phyloP scores from a whole-genome alignment of 2,797 vertebrate species.

The Aulostomus chinensis region DNA sequence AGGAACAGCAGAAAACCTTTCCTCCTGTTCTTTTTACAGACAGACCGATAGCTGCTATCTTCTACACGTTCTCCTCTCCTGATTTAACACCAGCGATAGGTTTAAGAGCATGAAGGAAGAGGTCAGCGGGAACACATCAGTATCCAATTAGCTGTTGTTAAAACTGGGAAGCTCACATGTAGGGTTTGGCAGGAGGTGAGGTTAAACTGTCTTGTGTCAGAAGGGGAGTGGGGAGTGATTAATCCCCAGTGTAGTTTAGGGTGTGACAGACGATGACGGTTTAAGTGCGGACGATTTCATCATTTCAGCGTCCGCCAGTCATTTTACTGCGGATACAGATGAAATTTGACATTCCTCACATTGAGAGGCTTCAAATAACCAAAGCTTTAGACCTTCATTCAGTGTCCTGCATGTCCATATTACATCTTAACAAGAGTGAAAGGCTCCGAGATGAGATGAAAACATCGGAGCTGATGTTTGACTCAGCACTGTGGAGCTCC shows the following conservation, averaged over 20 bases:
- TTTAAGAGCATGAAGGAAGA: conserved; percentile 32
- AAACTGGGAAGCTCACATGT: conserved; percentile 43
- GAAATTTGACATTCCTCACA: no score
- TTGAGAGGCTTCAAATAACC: no score
- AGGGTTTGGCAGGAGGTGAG: conserved; percentile 48
- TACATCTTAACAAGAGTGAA: conserved; percentile 6
- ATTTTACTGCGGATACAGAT: no score
- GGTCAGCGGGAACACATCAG: conserved; percentile 62
- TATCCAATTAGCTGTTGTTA: conserved; percentile 70
- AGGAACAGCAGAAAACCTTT: conserved; percentile 8
- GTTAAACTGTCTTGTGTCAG: conserved; percentile 30
- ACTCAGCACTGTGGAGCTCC: conserved; percentile 9
- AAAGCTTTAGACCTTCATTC: no score
- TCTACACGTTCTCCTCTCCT: conserved; percentile 10
- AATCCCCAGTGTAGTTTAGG: conserved; percentile 13
- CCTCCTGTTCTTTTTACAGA: conserved; percentile 37
- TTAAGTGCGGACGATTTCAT: no score
- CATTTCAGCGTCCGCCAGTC: no score
- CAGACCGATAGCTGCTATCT: conserved; percentile 48
- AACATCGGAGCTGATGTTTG: conserved; percentile 28
- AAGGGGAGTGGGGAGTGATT: conserved; percentile 31
- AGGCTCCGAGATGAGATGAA: conserved; percentile 17
- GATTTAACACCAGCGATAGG: conserved; percentile 45
- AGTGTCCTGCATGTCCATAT: neutral
- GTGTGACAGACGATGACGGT: conserved; percentile 34